These are phyloP conservation scores for Caenorhabditis zanzibari DNA, from an alignment of 2,888 invertebrate species.

Conservation along the genomic window DNA sequence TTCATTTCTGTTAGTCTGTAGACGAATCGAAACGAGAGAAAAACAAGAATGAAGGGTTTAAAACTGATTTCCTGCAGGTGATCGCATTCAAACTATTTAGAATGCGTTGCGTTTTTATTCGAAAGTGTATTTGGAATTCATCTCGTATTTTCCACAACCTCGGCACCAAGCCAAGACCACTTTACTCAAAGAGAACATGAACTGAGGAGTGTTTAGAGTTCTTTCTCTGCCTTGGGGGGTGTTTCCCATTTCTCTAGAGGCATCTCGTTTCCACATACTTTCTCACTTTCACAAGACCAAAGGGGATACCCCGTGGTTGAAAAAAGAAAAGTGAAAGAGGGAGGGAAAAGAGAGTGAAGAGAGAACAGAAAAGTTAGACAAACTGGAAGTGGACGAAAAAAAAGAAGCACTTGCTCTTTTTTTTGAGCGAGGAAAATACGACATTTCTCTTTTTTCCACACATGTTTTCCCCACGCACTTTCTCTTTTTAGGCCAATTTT, in stretches of 20 bases:
- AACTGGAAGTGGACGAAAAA: slow-evolving; percentile 42
- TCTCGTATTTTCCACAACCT: not conserved
- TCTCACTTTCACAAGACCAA: slow-evolving; percentile 33
- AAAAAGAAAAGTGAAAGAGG: slow-evolving; percentile 15
- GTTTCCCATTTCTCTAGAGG: slow-evolving; percentile 19
- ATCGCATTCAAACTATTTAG: not conserved
- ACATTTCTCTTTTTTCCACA: slow-evolving; percentile 19
- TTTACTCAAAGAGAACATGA: slow-evolving; percentile 2
- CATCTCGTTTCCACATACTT: slow-evolving; percentile 12
- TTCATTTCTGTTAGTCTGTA: not conserved
- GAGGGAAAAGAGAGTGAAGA: slow-evolving; percentile 21
- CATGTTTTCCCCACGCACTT: slow-evolving; percentile 13
- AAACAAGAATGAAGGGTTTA: slow-evolving; percentile 39
- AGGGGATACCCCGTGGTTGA: slow-evolving; percentile 46
- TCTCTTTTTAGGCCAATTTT: not conserved
- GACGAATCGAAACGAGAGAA: slow-evolving; percentile 32
- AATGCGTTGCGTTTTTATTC: not conserved
- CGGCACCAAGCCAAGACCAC: slow-evolving; percentile 13
- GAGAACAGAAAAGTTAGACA: slow-evolving; percentile 34
- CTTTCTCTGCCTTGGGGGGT: slow-evolving; percentile 1
- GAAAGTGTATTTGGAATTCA: slow-evolving; percentile 1
- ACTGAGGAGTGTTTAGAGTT: slow-evolving; percentile 10
- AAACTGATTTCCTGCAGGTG: not conserved
- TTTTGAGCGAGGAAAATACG: slow-evolving; percentile 19
- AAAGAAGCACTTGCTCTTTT: slow-evolving; percentile 45